These are phyloP conservation scores for Nephrotoma appendiculata DNA, from an alignment of 2,888 invertebrate genomes.

Conservation along the genomic window DNA sequence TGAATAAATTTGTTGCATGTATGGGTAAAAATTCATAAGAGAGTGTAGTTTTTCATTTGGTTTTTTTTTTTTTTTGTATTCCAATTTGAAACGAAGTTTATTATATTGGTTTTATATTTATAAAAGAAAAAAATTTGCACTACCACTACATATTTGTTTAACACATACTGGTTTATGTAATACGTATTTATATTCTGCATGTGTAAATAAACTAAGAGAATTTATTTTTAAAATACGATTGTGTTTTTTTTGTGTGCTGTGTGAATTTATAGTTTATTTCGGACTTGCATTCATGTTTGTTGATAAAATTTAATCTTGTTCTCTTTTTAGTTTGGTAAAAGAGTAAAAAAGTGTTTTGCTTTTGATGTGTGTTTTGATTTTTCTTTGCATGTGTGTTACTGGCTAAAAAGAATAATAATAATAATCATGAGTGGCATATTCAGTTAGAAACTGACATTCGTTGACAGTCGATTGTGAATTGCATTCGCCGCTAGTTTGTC, in stretches of 20 bases:
- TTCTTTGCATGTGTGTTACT: background rate
- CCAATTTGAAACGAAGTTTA: background rate
- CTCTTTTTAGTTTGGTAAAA: background rate
- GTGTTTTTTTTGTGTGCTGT: background rate
- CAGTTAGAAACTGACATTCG: slow-evolving; percentile 1
- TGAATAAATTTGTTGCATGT: background rate
- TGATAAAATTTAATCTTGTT: background rate
- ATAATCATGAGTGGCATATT: background rate
- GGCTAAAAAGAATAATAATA: background rate
- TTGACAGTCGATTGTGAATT: slow-evolving; percentile 4
- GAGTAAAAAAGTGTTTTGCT: background rate
- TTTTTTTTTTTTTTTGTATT: background rate
- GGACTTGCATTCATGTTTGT: slow-evolving; percentile 1
- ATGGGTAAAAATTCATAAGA: background rate
- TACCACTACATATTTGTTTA: background rate
- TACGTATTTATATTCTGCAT: background rate
- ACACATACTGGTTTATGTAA: background rate
- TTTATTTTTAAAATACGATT: background rate
- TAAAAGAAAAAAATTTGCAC: background rate
- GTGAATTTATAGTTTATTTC: background rate
- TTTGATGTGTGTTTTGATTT: background rate
- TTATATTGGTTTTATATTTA: background rate
- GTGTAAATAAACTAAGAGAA: background rate
- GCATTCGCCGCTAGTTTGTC: background rate
- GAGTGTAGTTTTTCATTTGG: background rate